Evolutionary conservation across 2,888 invertebrate species (phyloP), one percentile per base, ranked within the genome.

Genomic region (Drosophila kambysellisi): DNA sequence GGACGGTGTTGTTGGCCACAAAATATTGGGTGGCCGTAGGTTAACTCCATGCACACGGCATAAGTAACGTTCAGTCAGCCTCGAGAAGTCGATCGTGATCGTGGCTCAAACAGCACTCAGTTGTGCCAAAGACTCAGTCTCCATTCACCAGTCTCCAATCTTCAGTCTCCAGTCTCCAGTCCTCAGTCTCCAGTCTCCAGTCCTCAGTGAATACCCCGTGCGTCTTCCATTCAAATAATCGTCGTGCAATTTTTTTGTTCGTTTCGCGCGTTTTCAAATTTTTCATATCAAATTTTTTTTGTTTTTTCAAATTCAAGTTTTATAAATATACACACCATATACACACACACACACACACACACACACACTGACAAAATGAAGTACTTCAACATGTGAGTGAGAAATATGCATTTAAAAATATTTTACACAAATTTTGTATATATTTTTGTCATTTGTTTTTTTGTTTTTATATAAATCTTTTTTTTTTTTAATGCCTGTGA

Each of bases 361-460:
- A 73, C 39, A 68, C 33, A 74, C 39, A 75, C 43, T 76, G 60
- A 79, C 77, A 89, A 85, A 87, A 91, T 91, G 91, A 91, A 91
- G 86, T 91, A 87, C 90, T 89, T 89, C 70, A 91, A 91, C 85
- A 91, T 91, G 91, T 91, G 91, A 91, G 91, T 91, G 89, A 63
- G 62, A 62, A 17, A 63, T 41, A 20, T 41, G 20, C 32, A 33
- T 64, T 35, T 48, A 25, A 32, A 17, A 39, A 51, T 54, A 50
- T 61, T 52, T 67, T n/a, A 58, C 46, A 66, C 62, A 50, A 9
- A 7, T 62, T 71, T 37, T 41, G 57, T 51, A 43, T 52, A 33
- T 41, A 41, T 41, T 39, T 39, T 39, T 41, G 41, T 41, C 41
- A 17, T 41, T 39, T 17, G 39, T 46, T 46, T 33, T 37, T 30